These are phyloP conservation scores for Ptychoptera albimana DNA, from an alignment of 2,888 invertebrate genomes.

Conservation along the genomic window DNA sequence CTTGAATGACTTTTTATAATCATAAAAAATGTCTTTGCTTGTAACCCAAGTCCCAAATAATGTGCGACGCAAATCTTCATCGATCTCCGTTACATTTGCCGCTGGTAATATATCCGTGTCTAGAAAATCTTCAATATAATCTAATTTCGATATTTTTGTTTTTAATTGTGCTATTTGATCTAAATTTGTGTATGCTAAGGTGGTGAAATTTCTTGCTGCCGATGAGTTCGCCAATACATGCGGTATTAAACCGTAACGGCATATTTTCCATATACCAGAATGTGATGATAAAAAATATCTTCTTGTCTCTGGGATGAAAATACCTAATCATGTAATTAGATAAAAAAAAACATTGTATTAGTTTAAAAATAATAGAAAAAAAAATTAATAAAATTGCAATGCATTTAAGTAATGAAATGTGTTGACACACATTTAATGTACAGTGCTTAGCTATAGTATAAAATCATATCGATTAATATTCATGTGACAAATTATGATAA, in stretches of 20 bases:
- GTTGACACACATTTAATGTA: too few species aligned
- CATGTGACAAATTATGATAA: neutral
- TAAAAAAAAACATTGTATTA: neutral
- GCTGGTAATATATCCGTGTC: slow-evolving; percentile 6
- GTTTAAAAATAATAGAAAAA: neutral
- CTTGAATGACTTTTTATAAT: slow-evolving; percentile 20
- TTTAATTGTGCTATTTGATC: slow-evolving; percentile 19
- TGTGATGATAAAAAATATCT: slow-evolving; percentile 48
- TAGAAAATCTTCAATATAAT: slow-evolving; percentile 20
- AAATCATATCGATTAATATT: neutral
- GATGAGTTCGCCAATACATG: slow-evolving; percentile 33
- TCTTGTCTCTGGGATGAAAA: slow-evolving; percentile 37
- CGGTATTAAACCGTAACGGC: slow-evolving; percentile 25
- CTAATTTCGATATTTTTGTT: slow-evolving; percentile 17
- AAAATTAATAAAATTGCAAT: neutral
- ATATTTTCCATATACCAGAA: slow-evolving; percentile 48
- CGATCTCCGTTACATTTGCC: slow-evolving; percentile 1
- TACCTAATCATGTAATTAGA: slow-evolving; percentile 32
- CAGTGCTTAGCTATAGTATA: neutral
- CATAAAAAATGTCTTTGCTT: slow-evolving; percentile 21
- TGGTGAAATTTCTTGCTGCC: slow-evolving; percentile 39
- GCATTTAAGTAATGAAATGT: neutral
- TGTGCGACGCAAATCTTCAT: slow-evolving; percentile 14
- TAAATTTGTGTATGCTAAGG: slow-evolving; percentile 23
- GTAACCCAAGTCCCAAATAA: slow-evolving; percentile 28